A percentile compares a stretch with the other conserved stretches of the same genome.
phyloP scores from a whole-genome alignment of 2,113 vertebrate species.

The Empidonax alnorum region DNA sequence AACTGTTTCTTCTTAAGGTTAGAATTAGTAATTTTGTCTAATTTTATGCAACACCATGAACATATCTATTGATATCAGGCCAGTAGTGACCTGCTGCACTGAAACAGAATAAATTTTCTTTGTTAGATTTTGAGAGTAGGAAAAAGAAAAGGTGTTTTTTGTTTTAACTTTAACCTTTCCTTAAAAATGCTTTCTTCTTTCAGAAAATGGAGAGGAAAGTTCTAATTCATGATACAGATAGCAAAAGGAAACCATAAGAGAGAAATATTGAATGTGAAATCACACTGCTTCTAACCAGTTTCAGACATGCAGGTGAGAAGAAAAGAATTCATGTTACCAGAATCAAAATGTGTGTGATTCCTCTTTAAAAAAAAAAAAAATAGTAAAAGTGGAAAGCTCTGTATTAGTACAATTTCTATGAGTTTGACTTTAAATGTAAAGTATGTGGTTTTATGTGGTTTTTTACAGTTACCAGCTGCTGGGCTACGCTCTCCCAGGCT shows the following conservation, averaged over 20 bases:
- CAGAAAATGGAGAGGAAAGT: neutral
- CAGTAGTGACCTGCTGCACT: neutral
- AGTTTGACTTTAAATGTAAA: neutral
- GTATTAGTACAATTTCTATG: neutral
- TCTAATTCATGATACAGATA: neutral
- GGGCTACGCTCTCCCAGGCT: neutral
- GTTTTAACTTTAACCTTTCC: neutral
- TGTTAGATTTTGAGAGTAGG: neutral
- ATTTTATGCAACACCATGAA: neutral
- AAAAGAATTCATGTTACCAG: neutral
- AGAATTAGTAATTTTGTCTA: neutral
- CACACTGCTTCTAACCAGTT: neutral
- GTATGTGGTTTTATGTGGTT: too few relatives aligned
- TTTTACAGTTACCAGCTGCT: neutral
- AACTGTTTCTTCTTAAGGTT: neutral
- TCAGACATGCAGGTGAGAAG: neutral
- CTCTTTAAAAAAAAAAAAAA: neutral
- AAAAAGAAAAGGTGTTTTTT: neutral
- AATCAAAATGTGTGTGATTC: neutral
- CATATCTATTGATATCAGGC: neutral
- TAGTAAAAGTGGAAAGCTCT: neutral
- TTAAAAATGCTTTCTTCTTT: neutral
- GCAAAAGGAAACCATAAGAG: neutral
- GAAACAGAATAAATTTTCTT: neutral
- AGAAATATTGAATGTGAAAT: conserved; percentile 3